Conservation (phyloP, 2,888 invertebrate genomes). For the Drosophila demipolita region DNA sequence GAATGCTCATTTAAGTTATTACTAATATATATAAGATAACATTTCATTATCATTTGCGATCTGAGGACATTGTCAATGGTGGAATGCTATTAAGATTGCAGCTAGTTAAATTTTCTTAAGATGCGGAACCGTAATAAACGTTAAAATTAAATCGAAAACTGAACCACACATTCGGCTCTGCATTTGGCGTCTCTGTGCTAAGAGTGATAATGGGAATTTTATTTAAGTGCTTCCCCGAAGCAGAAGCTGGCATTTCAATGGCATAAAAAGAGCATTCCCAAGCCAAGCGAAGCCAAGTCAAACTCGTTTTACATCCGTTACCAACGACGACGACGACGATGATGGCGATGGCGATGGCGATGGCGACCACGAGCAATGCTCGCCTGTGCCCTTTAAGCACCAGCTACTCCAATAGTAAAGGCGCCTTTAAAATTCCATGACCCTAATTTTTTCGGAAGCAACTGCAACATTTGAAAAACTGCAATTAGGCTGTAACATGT, state of each 20-base stretch:
- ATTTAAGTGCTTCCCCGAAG: conserved; percentile 47
- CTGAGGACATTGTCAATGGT: conserved; percentile 10
- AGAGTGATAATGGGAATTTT: conserved; percentile 36
- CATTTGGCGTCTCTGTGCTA: neutral
- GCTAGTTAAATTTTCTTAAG: conserved; percentile 17
- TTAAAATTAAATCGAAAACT: conserved; percentile 14
- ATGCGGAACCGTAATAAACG: conserved; percentile 3
- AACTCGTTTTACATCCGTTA: conserved; percentile 42
- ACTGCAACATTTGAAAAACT: conserved; percentile 70
- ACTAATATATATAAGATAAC: conserved; percentile 37
- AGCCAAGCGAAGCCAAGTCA: conserved; percentile 9
- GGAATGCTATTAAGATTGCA: conserved; percentile 8
- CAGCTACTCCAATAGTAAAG: conserved; percentile 43
- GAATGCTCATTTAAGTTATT: conserved; percentile 32
- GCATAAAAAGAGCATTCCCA: conserved; percentile 29
- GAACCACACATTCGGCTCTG: conserved; percentile 6
- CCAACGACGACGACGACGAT: neutral
- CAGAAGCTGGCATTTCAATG: conserved; percentile 29
- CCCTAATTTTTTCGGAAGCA: conserved; percentile 74
- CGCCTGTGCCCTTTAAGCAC: conserved; percentile 40
- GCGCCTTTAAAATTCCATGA: conserved; percentile 67
- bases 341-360: too few relatives aligned
- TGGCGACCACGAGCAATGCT: conserved; percentile 11
- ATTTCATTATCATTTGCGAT: conserved; percentile 16
- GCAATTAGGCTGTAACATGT: conserved; percentile 68